Percentiles rank a stretch among this genome's conserved stretches.
Conservation (phyloP, 2,797 vertebrate genomes). For the Parotocinclus haroldoi region DNA sequence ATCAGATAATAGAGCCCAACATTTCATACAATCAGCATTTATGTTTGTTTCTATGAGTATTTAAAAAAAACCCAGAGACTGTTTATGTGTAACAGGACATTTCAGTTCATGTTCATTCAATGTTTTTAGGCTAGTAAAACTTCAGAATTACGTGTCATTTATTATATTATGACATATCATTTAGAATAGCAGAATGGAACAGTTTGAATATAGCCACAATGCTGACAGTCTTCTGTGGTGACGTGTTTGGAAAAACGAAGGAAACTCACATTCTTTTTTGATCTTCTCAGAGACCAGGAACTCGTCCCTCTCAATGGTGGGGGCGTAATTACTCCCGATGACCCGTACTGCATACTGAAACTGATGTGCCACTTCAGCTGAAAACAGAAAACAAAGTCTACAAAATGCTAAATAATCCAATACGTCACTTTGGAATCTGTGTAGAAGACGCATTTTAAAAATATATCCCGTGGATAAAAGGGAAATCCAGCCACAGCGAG, state of each 20-base stretch:
- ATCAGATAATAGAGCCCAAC: too few species aligned
- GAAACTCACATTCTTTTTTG: slow-evolving; percentile 91
- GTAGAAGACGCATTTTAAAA: background rate
- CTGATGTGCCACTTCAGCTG: slow-evolving; percentile 95
- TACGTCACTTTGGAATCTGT: background rate
- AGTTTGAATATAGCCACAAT: background rate
- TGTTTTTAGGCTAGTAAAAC: too few species aligned
- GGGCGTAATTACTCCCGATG: slow-evolving; percentile 97
- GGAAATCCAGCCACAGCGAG: background rate
- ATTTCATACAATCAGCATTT: too few species aligned
- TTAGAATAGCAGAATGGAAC: background rate
- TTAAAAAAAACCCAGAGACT: too few species aligned
- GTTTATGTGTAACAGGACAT: too few species aligned
- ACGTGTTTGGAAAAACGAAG: background rate
- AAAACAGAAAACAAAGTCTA: slow-evolving; percentile 32
- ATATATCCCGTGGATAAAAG: background rate
- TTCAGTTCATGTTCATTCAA: too few species aligned
- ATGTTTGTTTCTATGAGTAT: too few species aligned
- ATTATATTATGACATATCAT: background rate
- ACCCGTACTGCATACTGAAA: slow-evolving; percentile 97
- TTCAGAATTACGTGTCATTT: too few species aligned
- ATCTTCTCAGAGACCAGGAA: slow-evolving; percentile 97
- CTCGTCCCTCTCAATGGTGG: slow-evolving; percentile 94
- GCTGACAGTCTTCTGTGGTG: too few species aligned
- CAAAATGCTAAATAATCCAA: background rate